Evolutionary conservation across 2,113 vertebrate species (phyloP), one percentile per base, ranked within the genome.

Genomic region (Callaeas wilsoni): DNA sequence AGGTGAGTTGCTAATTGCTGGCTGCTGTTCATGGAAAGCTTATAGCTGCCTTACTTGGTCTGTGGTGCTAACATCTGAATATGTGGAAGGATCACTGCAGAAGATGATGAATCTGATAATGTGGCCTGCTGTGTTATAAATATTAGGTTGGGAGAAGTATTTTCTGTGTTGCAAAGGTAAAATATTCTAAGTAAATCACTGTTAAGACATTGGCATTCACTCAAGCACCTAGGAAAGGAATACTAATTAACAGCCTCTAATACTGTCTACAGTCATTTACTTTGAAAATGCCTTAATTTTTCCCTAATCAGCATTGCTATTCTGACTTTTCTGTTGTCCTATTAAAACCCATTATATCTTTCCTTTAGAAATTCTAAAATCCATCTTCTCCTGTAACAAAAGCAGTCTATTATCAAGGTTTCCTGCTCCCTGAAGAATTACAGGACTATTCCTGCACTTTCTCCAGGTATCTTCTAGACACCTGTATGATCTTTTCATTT

Each of bases 111-210:
- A 68, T 95, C 80, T 56, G 97, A 94, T 92, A 97, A 35, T 60
- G 97, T 68, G 44, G 92, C 96, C 93, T 98, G 96, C 94, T 98
- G 95, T 37, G 98, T 99, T 97, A 98, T 96, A 93, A 99, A 98
- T 67, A 97, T 96, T 60, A 92, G 87, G 25, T 89, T 96, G 85
- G 85, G 90, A 74, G 75, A 90, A 92, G 94, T 93, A 92, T 95
- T 94, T 96, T 96, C 97, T 91, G 84, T 75, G 73, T 97, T 97
- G 90, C 49, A 96, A 95, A 69, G 42, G 67, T 55, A 94, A 97
- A 97, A 84, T 52, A 79, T 53, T 57, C 14, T 33, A 79, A 47
- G 46, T 79, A 50, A 89, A 68, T 85, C 65, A 89, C 41, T 27
- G 71, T 46, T 81, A 77, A 83, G 37, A 77, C 14, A 79, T 7